Conservation (phyloP, 2,888 invertebrate species). For the Falcaria lacertinaria region DNA sequence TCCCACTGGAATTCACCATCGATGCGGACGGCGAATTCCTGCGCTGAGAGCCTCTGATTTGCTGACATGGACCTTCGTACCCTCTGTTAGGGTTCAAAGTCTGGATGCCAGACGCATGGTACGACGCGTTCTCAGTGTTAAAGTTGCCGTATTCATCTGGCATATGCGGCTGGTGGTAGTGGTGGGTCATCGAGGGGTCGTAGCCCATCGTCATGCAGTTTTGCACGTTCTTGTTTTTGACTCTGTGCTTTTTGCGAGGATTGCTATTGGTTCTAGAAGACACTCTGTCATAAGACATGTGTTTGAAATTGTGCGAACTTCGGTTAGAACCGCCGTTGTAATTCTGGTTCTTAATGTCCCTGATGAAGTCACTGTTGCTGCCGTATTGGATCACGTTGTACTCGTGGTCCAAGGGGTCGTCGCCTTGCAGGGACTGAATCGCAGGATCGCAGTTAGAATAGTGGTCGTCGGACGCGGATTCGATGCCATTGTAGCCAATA, state of each 20-base stretch:
- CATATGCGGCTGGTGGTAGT: conserved; percentile 76
- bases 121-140: conserved; percentile 71
- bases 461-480: conserved; percentile 74
- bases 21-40: conserved; percentile 69
- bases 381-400: conserved; percentile 77
- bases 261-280: conserved; percentile 76
- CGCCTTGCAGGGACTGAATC: conserved; percentile 71
- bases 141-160: conserved; percentile 72
- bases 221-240: conserved; percentile 74
- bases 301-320: conserved; percentile 75
- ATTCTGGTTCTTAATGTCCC: conserved; percentile 77
- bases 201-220: conserved; percentile 81
- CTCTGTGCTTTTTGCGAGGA: conserved; percentile 71
- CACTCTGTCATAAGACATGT: conserved; percentile 72
- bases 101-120: conserved; percentile 74
- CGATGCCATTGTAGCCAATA: conserved; percentile 68
- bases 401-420: conserved; percentile 73
- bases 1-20: conserved; percentile 68
- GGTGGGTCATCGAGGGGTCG: conserved; percentile 71
- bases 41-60: conserved; percentile 62
- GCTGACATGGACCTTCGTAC: conserved; percentile 64
- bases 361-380: conserved; percentile 70
- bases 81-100: conserved; percentile 74
- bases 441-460: conserved; percentile 76
- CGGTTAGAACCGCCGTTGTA: conserved; percentile 74